A percentile compares a stretch with the other conserved stretches of the same genome.
Conservation (phyloP, 2,888 invertebrate species). For the Boloria selene region DNA sequence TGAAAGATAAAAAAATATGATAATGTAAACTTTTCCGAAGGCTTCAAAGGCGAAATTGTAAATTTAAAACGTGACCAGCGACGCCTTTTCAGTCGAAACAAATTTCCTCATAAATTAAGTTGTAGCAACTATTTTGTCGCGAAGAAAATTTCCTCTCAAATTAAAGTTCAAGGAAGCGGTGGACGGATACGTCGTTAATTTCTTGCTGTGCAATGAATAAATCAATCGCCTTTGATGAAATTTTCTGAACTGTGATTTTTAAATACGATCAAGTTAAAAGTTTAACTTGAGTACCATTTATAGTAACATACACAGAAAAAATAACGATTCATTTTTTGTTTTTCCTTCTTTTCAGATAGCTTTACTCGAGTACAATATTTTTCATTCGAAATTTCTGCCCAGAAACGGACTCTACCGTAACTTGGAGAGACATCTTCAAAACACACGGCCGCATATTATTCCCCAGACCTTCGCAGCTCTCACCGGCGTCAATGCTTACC, state of each 20-base stretch:
- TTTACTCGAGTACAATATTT: no score
- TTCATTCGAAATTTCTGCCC: no score
- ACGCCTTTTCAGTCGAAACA: conserved; percentile 42
- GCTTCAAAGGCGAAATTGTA: conserved; percentile 39
- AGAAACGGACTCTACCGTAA: no score
- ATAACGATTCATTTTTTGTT: background rate
- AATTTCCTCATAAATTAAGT: conserved; percentile 44
- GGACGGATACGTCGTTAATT: conserved; percentile 38
- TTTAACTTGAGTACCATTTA: conserved; percentile 8
- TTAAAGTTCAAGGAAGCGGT: conserved; percentile 39
- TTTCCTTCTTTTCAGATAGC: background rate
- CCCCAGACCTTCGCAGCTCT: no score
- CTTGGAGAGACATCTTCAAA: no score
- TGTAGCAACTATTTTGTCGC: conserved; percentile 40
- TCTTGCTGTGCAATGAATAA: conserved; percentile 32
- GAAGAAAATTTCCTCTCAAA: conserved; percentile 39
- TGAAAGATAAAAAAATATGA: conserved; percentile 22
- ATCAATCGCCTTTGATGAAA: conserved; percentile 34
- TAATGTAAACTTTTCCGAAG: conserved; percentile 31
- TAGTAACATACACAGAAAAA: background rate
- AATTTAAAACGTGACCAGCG: conserved; percentile 42
- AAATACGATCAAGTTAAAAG: conserved; percentile 2
- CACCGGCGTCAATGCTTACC: no score
- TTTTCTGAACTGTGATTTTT: conserved; percentile 14
- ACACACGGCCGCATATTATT: no score